Evolutionary conservation across 2,888 invertebrate species (phyloP).

Genomic region (Ochropacha duplaris): DNA sequence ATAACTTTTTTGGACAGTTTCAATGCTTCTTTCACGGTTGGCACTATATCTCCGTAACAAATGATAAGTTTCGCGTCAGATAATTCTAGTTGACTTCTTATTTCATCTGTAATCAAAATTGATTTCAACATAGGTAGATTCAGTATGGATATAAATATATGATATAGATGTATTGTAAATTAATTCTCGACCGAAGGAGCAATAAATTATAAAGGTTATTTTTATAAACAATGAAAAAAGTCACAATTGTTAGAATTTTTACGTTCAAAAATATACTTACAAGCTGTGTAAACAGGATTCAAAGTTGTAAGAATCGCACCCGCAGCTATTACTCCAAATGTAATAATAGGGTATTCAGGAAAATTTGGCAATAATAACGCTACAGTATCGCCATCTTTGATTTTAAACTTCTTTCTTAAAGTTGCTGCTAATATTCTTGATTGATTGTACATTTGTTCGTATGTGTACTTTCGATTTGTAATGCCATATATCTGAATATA

Average conservation of each 20-base stretch:
- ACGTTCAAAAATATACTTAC: conserved; percentile 47
- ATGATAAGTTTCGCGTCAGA: conserved; percentile 84
- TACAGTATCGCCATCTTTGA: conserved; percentile 84
- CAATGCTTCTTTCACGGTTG: conserved; percentile 71
- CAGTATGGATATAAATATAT: no score
- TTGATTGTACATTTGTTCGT: conserved; percentile 82
- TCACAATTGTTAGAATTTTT: no score
- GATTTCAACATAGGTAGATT: no score
- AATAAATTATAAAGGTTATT: no score
- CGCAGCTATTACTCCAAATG: conserved; percentile 85
- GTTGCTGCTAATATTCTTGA: conserved; percentile 83
- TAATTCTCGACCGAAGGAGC: no score
- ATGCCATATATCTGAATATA: conserved; percentile 84
- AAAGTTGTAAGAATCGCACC: conserved; percentile 86
- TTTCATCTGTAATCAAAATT: conserved; percentile 85
- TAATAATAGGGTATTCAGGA: conserved; percentile 86
- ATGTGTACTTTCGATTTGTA: conserved; percentile 87
- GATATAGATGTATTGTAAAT: no score
- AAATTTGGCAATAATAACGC: conserved; percentile 87
- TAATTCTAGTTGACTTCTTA: conserved; percentile 82
- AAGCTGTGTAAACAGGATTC: conserved; percentile 87
- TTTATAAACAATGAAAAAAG: no score
- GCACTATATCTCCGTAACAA: conserved; percentile 80
- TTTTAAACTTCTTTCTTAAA: conserved; percentile 83
- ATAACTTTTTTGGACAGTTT: conserved; percentile 63